Conservation (phyloP, 2,888 invertebrate species). For the Athrips mouffetella region DNA sequence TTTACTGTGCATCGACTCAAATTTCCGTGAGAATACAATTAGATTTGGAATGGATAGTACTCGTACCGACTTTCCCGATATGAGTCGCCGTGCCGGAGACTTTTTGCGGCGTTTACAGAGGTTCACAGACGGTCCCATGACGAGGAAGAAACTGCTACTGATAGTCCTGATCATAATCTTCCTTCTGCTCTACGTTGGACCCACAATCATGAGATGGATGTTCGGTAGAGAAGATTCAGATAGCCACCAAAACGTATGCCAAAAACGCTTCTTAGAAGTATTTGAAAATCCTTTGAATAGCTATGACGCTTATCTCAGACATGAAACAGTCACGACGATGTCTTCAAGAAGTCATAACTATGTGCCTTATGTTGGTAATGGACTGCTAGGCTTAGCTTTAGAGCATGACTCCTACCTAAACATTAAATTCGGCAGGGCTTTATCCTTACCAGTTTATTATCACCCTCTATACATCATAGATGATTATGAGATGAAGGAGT, state of each 20-base stretch:
- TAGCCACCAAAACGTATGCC: constrained; percentile 79
- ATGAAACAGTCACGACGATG: constrained; percentile 73
- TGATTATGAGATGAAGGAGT: constrained; percentile 78
- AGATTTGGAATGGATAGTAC: constrained; percentile 60
- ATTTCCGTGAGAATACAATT: constrained; percentile 20
- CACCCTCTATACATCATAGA: constrained; percentile 81
- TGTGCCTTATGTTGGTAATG: constrained; percentile 87
- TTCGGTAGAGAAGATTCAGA: constrained; percentile 68
- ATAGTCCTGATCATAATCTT: constrained; percentile 75
- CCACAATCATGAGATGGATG: constrained; percentile 80
- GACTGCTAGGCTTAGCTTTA: constrained; percentile 82
- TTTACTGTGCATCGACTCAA: constrained; percentile 5
- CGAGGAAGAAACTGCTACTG: constrained; percentile 70
- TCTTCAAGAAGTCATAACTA: constrained; percentile 77
- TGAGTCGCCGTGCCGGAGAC: constrained; percentile 68
- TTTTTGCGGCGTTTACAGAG: constrained; percentile 64
- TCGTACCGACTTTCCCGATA: constrained; percentile 52
- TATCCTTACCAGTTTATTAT: constrained; percentile 82
- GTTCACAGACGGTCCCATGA: constrained; percentile 67
- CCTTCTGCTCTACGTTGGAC: constrained; percentile 81
- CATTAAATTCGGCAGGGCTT: constrained; percentile 81
- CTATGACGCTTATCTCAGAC: constrained; percentile 82
- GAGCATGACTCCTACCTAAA: constrained; percentile 81
- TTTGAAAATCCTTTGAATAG: constrained; percentile 80
- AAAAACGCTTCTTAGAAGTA: constrained; percentile 80